Evolutionary conservation across 2,113 vertebrate species (phyloP).

Genomic region (Embiotoca jacksoni): DNA sequence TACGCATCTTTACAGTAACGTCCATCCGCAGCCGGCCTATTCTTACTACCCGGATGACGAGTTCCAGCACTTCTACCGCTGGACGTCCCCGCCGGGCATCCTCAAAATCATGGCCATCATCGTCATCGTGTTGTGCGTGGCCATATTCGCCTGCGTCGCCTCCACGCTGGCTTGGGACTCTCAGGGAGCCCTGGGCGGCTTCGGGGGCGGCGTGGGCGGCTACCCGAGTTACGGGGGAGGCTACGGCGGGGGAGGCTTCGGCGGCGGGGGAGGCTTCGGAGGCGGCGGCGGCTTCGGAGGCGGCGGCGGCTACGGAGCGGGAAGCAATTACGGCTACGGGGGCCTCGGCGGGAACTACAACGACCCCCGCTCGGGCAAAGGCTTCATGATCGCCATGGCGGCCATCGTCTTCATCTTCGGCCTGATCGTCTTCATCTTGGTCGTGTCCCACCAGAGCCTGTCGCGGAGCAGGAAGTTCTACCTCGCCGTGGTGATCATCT

Average conservation of each 20-base stretch:
- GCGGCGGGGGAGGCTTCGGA: neutral
- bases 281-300: constrained; percentile 44
- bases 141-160: constrained; percentile 91
- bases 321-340: constrained; percentile 78
- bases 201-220: constrained; percentile 54
- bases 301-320: constrained; percentile 56
- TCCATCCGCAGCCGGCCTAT: constrained; percentile 85
- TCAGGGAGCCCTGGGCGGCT: constrained; percentile 74
- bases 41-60: constrained; percentile 94
- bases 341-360: constrained; percentile 85
- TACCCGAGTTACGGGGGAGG: neutral
- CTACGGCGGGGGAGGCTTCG: constrained; percentile 41
- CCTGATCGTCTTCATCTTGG: constrained; percentile 86
- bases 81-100: constrained; percentile 91
- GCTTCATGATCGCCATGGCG: constrained; percentile 89
- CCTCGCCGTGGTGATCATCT: constrained; percentile 84
- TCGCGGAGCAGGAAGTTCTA: constrained; percentile 88
- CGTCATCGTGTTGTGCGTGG: constrained; percentile 86
- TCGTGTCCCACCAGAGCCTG: constrained; percentile 83
- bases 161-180: constrained; percentile 91
- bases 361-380: constrained; percentile 88
- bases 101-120: constrained; percentile 90
- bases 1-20: constrained; percentile 58
- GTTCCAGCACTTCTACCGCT: constrained; percentile 91
- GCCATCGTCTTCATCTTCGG: constrained; percentile 85